Conservation (phyloP, 2,797 vertebrate species). For the Urophycis tenuis region DNA sequence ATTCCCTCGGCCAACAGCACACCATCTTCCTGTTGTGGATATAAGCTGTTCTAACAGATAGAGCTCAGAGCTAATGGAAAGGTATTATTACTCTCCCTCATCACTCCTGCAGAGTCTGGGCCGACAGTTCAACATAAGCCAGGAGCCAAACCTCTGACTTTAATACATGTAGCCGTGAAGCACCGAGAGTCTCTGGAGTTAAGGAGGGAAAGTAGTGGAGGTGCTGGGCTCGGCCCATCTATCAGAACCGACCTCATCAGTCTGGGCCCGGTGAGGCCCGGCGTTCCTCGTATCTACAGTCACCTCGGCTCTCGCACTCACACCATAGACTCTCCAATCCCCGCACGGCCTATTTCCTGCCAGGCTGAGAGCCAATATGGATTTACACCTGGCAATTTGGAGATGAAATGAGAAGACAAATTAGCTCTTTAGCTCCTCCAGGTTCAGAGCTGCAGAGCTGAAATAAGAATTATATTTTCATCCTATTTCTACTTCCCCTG, state of each 20-base stretch:
- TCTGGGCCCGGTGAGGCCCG: slow-evolving; percentile 63
- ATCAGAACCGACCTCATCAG: slow-evolving; percentile 53
- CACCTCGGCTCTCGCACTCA: slow-evolving; percentile 51
- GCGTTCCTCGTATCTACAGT: slow-evolving; percentile 56
- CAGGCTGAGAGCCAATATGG: slow-evolving; percentile 53
- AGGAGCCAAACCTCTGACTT: slow-evolving; percentile 57
- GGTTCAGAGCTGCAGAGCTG: slow-evolving; percentile 53
- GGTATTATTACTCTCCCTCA: background rate
- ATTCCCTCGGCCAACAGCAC: background rate
- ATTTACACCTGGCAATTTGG: slow-evolving; percentile 67
- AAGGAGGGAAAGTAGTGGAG: slow-evolving; percentile 43
- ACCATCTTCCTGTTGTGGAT: background rate
- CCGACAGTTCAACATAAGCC: slow-evolving; percentile 52
- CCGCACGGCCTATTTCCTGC: slow-evolving; percentile 36
- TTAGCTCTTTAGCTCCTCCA: slow-evolving; percentile 50
- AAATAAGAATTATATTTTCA: slow-evolving; percentile 46
- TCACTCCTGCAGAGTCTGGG: slow-evolving; percentile 17
- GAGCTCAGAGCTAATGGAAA: background rate
- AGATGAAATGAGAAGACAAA: slow-evolving; percentile 54
- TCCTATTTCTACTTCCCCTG: slow-evolving; percentile 55
- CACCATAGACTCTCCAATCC: slow-evolving; percentile 33
- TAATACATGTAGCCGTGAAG: slow-evolving; percentile 38
- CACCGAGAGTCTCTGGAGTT: slow-evolving; percentile 41
- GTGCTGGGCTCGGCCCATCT: slow-evolving; percentile 43
- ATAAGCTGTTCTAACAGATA: slow-evolving; percentile 22